These are phyloP conservation scores for Dryobotodes eremita DNA, from an alignment of 2,888 invertebrate species.

Conservation along the genomic window DNA sequence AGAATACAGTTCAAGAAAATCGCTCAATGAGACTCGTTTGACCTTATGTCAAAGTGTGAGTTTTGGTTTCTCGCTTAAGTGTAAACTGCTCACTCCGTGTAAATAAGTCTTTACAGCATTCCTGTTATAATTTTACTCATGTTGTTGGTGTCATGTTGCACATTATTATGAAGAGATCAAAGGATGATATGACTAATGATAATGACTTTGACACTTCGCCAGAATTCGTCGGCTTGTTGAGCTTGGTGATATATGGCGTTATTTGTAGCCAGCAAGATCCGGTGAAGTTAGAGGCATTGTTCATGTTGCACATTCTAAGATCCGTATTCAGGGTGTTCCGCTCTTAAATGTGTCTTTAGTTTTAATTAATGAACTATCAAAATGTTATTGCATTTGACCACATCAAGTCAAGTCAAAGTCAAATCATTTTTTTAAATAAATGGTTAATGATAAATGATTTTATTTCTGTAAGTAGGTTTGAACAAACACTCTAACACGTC, in stretches of 20 bases:
- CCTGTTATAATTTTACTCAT: constrained; percentile 18
- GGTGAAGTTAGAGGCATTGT: not conserved
- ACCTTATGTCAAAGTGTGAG: not conserved
- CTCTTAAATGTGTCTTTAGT: not conserved
- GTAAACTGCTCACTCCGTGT: not conserved
- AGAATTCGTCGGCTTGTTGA: constrained; percentile 36
- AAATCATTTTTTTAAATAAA: no score
- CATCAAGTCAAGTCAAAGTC: no score
- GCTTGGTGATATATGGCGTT: constrained; percentile 15
- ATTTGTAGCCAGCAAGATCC: not conserved
- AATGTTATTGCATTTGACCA: not conserved
- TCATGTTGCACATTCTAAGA: not conserved
- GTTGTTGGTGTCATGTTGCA: constrained; percentile 30
- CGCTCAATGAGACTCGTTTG: not conserved
- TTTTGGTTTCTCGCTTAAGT: no score
- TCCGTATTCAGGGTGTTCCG: not conserved
- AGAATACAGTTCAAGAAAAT: not conserved
- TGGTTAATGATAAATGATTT: no score
- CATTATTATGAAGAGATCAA: constrained; percentile 52
- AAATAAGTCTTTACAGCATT: constrained; percentile 14
- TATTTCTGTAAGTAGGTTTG: no score
- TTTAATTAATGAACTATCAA: not conserved
- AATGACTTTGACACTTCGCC: constrained; percentile 30
- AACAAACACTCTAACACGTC: no score
- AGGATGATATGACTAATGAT: constrained; percentile 40